phyloP scores from a whole-genome alignment of 2,797 vertebrate genomes.

The Malurus leucopterus region DNA sequence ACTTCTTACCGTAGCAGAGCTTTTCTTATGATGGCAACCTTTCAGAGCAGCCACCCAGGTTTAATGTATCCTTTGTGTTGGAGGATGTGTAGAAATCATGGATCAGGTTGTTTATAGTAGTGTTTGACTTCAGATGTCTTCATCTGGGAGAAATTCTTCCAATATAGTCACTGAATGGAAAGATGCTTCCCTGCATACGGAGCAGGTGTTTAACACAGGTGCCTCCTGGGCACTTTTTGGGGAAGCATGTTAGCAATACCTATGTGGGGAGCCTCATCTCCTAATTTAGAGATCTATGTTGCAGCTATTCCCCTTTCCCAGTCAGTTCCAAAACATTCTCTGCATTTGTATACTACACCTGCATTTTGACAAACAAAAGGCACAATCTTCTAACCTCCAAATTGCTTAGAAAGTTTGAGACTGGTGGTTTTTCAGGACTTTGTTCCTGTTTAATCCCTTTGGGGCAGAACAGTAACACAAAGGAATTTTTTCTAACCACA shows the following conservation, averaged over 20 bases:
- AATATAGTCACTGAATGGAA: background rate
- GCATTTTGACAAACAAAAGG: background rate
- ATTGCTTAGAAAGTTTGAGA: background rate
- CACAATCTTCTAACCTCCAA: background rate
- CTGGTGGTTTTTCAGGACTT: background rate
- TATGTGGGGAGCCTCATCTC: background rate
- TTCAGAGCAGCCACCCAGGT: background rate
- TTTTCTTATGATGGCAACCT: background rate
- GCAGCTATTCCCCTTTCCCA: background rate
- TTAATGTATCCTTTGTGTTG: background rate
- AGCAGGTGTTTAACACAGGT: background rate
- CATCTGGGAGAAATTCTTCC: background rate
- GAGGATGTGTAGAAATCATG: background rate
- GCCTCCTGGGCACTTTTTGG: background rate
- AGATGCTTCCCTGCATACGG: background rate
- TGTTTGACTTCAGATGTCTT: background rate
- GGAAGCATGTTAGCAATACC: background rate
- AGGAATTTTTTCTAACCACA: background rate
- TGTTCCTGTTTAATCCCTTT: background rate
- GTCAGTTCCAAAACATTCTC: background rate
- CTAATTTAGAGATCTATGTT: background rate
- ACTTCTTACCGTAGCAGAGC: background rate
- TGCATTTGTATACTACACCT: background rate
- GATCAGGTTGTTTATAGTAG: background rate
- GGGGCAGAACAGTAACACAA: background rate